A percentile compares a stretch with the other conserved stretches of the same genome.
These are phyloP conservation scores for Chanos chanos DNA, from an alignment of 2,797 vertebrate genomes.

Conservation along the genomic window DNA sequence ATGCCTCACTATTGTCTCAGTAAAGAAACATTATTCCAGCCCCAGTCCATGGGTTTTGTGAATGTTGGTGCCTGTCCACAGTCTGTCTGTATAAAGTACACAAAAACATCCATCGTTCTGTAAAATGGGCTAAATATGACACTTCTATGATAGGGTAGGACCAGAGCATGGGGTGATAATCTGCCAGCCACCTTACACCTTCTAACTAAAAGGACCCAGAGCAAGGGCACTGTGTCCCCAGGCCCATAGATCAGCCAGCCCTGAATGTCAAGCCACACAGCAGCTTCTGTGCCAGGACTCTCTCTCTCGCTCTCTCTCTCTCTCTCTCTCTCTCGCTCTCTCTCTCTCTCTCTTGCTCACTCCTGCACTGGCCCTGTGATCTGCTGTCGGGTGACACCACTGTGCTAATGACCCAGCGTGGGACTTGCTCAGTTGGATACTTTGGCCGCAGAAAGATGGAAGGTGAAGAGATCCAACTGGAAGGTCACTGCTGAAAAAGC, in stretches of 20 bases:
- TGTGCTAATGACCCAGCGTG: conserved; percentile 76
- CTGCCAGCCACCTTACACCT: no score
- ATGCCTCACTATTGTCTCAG: no score
- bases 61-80: no score
- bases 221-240: conserved; percentile 78
- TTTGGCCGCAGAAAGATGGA: conserved; percentile 76
- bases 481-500: conserved; percentile 70
- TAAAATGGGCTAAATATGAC: no score
- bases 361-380: conserved; percentile 72
- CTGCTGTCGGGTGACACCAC: conserved; percentile 77
- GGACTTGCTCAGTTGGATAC: conserved; percentile 68
- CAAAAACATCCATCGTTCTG: no score
- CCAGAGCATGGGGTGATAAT: conserved; percentile 29
- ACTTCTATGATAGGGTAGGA: conserved; percentile 10
- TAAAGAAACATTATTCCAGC: no score
- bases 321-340: not conserved
- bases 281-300: conserved; percentile 72
- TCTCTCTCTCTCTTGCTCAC: conserved; percentile 48
- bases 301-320: not conserved
- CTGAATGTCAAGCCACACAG: conserved; percentile 77
- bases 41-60: no score
- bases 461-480: conserved; percentile 71
- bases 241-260: conserved; percentile 78
- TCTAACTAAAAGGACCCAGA: conserved; percentile 73
- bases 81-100: no score